These are phyloP conservation scores for Plestiodon gilberti DNA, from an alignment of 2,113 vertebrate genomes.

Conservation along the genomic window DNA sequence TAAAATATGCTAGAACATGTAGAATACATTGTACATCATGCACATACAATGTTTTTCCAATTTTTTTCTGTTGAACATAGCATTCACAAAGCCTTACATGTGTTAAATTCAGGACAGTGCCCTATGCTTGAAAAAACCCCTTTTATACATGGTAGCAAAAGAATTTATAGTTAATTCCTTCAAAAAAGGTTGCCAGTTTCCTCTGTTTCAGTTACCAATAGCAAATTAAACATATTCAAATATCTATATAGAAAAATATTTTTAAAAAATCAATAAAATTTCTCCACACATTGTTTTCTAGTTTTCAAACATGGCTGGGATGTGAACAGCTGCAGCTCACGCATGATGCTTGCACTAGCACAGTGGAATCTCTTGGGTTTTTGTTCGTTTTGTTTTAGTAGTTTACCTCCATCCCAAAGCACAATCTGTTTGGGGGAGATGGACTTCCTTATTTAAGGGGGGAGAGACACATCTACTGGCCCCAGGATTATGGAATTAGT, in stretches of 20 bases:
- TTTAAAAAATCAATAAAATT: neutral
- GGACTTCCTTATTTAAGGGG: too few species aligned
- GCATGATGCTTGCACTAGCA: neutral
- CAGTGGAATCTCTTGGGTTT: neutral
- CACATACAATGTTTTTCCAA: too few species aligned
- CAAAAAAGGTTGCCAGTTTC: neutral
- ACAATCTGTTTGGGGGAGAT: neutral
- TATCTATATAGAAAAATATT: neutral
- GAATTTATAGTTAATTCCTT: neutral
- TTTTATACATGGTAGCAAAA: neutral
- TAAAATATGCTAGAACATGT: too few species aligned
- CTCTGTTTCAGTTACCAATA: neutral
- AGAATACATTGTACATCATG: too few species aligned
- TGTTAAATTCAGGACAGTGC: too few species aligned
- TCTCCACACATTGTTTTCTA: neutral
- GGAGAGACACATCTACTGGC: neutral
- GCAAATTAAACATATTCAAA: neutral
- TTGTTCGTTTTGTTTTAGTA: neutral
- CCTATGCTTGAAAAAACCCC: neutral
- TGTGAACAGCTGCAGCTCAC: neutral
- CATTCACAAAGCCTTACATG: too few species aligned
- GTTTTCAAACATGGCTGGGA: too few species aligned
- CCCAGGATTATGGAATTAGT: neutral
- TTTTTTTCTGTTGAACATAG: too few species aligned
- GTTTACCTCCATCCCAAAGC: neutral